Percentiles rank a stretch among this genome's conserved stretches.
Evolutionary conservation across 1,140 invertebrate genomes (phyloP).

Genomic region (Agraylea sexmaculata): DNA sequence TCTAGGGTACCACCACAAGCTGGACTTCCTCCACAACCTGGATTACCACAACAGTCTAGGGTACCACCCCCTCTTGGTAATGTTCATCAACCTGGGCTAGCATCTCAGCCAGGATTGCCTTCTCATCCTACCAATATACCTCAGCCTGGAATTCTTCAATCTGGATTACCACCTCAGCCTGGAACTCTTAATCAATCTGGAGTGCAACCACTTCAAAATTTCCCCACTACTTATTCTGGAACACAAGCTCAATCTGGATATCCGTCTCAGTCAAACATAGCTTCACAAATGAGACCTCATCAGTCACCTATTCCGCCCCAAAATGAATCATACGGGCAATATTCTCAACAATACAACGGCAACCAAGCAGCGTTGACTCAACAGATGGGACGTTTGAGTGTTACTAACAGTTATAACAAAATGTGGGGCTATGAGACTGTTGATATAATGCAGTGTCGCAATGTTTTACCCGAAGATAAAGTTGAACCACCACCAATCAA

Average conservation of each 20-base stretch:
- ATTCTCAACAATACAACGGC: conserved; percentile 33
- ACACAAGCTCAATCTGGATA: background rate
- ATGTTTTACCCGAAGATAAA: conserved; percentile 70
- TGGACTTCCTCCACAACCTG: no score
- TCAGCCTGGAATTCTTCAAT: no score
- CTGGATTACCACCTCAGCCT: no score
- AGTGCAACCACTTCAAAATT: no score
- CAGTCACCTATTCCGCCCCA: conserved; percentile 4
- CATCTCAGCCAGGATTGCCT: no score
- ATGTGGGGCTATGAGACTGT: conserved; percentile 67
- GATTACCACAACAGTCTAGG: no score
- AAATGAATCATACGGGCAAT: conserved; percentile 31
- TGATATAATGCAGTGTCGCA: conserved; percentile 76
- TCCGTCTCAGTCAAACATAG: background rate
- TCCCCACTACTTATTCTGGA: no score
- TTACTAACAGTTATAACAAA: conserved; percentile 61
- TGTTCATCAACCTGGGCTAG: no score
- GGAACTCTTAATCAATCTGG: no score
- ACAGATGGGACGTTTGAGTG: conserved; percentile 47
- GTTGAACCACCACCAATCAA: conserved; percentile 67
- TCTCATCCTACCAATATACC: no score
- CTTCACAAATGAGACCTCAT: background rate
- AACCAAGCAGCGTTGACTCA: conserved; percentile 37
- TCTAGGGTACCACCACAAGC: no score
- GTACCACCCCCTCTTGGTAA: no score